Evolutionary conservation across 2,888 invertebrate genomes (phyloP).

Genomic region (Hypomecis punctinalis): DNA sequence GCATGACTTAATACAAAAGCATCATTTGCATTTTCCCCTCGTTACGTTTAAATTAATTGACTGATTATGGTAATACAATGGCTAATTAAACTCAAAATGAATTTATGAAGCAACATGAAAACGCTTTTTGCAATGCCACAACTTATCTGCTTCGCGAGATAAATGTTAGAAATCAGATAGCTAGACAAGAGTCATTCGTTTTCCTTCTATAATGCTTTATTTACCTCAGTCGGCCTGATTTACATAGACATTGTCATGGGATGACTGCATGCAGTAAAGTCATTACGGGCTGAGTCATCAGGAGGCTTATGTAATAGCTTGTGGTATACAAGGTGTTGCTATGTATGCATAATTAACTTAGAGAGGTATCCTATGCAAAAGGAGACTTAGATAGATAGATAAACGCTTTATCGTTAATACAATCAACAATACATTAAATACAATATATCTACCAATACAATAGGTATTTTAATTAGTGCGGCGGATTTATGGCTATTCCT

Average conservation of each 20-base stretch:
- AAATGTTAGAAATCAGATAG: constrained; percentile 26
- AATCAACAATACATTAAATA: too few relatives aligned
- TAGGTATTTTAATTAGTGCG: too few relatives aligned
- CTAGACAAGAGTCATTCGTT: constrained; percentile 18
- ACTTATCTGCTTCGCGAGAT: constrained; percentile 12
- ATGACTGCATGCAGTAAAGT: constrained; percentile 36
- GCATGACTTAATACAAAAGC: neutral
- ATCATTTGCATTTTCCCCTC: neutral
- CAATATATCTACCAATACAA: too few relatives aligned
- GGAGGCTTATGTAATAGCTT: neutral
- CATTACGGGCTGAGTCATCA: constrained; percentile 32
- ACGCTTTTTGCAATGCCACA: constrained; percentile 4
- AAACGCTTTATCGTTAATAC: too few relatives aligned
- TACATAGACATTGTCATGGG: constrained; percentile 34
- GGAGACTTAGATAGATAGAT: too few relatives aligned
- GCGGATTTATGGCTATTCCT: too few relatives aligned
- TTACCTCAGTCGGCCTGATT: constrained; percentile 31
- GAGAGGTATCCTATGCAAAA: too few relatives aligned
- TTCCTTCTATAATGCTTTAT: constrained; percentile 15
- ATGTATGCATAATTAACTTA: neutral
- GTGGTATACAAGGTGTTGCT: neutral
- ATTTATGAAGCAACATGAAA: constrained; percentile 1
- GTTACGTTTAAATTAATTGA: constrained; percentile 1
- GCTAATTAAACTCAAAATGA: neutral
- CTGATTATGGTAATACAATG: neutral